Evolutionary conservation across 2,797 vertebrate species (phyloP).

Genomic region (Cossypha heuglini): DNA sequence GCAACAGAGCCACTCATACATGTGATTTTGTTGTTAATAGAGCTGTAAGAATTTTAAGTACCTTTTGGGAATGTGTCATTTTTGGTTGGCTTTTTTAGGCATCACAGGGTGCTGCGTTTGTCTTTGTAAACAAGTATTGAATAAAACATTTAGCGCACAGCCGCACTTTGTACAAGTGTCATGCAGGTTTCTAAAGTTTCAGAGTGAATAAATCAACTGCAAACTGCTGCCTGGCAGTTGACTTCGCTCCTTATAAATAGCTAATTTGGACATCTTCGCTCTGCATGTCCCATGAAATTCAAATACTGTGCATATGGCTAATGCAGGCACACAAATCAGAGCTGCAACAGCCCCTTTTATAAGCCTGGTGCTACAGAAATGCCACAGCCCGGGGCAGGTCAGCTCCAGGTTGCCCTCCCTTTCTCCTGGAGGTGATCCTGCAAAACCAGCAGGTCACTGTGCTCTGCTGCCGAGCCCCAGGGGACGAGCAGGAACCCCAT

Average conservation of each 20-base stretch:
- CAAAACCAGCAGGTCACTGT: background rate
- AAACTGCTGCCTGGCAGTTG: conserved; percentile 47
- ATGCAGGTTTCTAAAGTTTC: conserved; percentile 67
- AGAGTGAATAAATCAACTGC: conserved; percentile 66
- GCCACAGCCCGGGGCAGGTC: background rate
- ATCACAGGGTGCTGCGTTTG: conserved; percentile 46
- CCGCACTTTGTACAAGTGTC: conserved; percentile 48
- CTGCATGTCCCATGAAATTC: background rate
- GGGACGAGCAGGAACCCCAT: background rate
- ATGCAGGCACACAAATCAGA: background rate
- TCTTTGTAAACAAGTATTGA: conserved; percentile 25
- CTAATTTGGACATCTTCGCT: conserved; percentile 23
- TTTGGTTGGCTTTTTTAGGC: conserved; percentile 61
- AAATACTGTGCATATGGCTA: background rate
- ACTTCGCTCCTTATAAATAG: conserved; percentile 53
- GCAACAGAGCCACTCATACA: conserved; percentile 56
- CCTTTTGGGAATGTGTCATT: conserved; percentile 67
- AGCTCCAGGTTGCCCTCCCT: background rate
- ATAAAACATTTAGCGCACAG: conserved; percentile 48
- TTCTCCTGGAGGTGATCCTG: rapidly evolving
- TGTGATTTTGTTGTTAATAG: conserved; percentile 58
- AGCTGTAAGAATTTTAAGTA: conserved; percentile 68
- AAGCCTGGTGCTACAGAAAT: background rate
- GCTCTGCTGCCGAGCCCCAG: background rate
- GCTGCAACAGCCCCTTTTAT: background rate